Evolutionary conservation across 1,140 invertebrate species (phyloP).

Genomic region (Scaptomyza pallida): DNA sequence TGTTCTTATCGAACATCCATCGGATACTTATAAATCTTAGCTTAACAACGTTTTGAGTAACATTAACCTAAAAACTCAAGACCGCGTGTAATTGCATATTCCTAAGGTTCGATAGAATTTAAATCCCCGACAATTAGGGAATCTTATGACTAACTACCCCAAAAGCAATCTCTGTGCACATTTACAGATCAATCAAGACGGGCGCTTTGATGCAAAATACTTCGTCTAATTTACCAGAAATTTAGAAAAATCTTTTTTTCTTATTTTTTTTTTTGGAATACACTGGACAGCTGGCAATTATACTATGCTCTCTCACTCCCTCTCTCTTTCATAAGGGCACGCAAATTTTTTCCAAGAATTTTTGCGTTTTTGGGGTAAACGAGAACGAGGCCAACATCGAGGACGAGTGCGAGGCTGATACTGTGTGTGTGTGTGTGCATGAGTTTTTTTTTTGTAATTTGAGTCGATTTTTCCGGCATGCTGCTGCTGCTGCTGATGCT

Average conservation of each 20-base stretch:
- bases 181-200: constrained; percentile 56
- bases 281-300: constrained; percentile 69
- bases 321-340: constrained; percentile 38
- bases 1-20: constrained; percentile 29
- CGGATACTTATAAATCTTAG: constrained; percentile 17
- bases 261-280: constrained; percentile 8
- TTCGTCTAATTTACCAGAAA: constrained; percentile 70
- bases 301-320: not conserved
- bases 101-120: constrained; percentile 7
- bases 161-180: constrained; percentile 8
- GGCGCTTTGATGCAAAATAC: constrained; percentile 40
- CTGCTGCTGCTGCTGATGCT: constrained; percentile 21
- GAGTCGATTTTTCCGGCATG: constrained; percentile 79
- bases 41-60: constrained; percentile 54
- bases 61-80: constrained; percentile 52
- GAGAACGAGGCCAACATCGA: constrained; percentile 19
- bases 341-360: constrained; percentile 75
- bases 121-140: constrained; percentile 53
- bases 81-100: constrained; percentile 72
- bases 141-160: constrained; percentile 40
- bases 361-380: constrained; percentile 37
- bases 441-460: constrained; percentile 61
- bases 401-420: constrained; percentile 26
- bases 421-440: constrained; percentile 2
- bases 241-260: not conserved